Evolutionary conservation across 2,888 invertebrate genomes (phyloP), one percentile per base, ranked within the genome.

Genomic region (Chaitophorus viminalis): DNA sequence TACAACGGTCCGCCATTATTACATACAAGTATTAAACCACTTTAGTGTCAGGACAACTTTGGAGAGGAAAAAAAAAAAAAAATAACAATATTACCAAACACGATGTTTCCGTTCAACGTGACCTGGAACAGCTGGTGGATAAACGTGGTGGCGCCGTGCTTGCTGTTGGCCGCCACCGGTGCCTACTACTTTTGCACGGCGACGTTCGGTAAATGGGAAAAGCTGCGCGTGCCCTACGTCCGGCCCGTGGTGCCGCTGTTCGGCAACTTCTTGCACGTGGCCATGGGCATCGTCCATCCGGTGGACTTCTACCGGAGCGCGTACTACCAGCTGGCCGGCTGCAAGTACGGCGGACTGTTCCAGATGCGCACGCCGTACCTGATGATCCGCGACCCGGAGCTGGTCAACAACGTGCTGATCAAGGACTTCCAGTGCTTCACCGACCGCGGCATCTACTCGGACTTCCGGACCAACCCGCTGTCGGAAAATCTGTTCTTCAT

Each of bases 381-480:
- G 3, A 90, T 93, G 1, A 86, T 93, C 0, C 91, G 92, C 70
- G 92, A 92, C 89, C 92, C 93, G 0, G 91, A 92, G 75, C 86
- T 93, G 2, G 91, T 93, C 39, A 93, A 92, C 89, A 90, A 91
- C 6, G 90, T 93, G 36, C 89, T 93, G 88, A 91, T 92, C 8
- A 91, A 92, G 76, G 93, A 93, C 90, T 93, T 93, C 89, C 91
- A 92, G 4, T 90, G 91, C 89, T 93, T 93, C 89, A 90, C 91
- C 1, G 92, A 93, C 89, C 91, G 93, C 82, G 91, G 91, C 70
- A 91, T 92, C 36, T 91, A 91, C 46, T 60, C 76, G 31, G 91
- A 92, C 2, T 90, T 91, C 65, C 81, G 89, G 9, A 89, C 90
- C 88, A 91, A 92, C 77, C 91, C 92, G 0, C 89, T 92, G 6